Evolutionary conservation across 2,888 invertebrate species (phyloP).

Genomic region (Sipunculus nudus): DNA sequence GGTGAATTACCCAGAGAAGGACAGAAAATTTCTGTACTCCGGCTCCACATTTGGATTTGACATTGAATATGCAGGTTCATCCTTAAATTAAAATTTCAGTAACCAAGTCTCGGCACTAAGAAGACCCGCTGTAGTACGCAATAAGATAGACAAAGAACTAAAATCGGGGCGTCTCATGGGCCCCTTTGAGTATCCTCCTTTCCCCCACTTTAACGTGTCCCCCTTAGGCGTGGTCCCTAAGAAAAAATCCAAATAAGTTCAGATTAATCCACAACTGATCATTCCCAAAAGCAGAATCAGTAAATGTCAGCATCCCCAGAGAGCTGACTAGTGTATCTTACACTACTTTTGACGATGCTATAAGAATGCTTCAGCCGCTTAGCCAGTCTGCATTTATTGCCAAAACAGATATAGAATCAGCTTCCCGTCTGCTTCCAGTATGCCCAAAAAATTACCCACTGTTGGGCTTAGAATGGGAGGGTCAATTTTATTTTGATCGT

Average conservation of each 20-base stretch:
- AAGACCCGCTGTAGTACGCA: no score
- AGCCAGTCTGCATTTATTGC: not conserved
- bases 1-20: no score
- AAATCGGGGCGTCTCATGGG: not conserved
- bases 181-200: not conserved
- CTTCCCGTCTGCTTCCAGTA: not conserved
- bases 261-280: not conserved
- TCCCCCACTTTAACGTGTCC: not conserved
- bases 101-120: no score
- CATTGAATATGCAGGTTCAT: no score
- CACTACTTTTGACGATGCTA: not conserved
- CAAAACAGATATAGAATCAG: conserved; percentile 4
- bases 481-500: not conserved
- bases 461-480: not conserved
- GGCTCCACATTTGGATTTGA: no score
- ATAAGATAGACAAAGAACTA: no score
- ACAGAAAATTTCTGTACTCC: no score
- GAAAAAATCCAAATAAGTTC: not conserved
- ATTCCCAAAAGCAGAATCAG: not conserved
- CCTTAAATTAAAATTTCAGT: no score
- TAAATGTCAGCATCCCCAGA: not conserved
- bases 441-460: not conserved
- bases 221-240: not conserved
- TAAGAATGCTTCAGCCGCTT: not conserved
- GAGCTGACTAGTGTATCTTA: not conserved